phyloP scores from a whole-genome alignment of 2,888 invertebrate species.

The Laspeyria flexula region DNA sequence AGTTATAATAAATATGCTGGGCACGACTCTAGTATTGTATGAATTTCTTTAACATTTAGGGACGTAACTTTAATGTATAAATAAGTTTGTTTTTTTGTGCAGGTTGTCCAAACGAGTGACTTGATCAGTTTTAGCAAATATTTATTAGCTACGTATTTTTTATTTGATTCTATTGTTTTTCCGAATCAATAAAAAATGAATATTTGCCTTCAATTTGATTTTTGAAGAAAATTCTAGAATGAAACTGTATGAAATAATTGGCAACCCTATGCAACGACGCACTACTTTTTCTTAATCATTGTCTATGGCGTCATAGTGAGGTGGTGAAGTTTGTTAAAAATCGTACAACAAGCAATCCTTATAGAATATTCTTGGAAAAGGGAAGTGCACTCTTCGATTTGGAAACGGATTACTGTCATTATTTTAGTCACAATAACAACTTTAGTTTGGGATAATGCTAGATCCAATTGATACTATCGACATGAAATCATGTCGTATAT shows the following conservation, averaged over 20 bases:
- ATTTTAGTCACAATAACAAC: conserved; percentile 45
- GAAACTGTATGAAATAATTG: background rate
- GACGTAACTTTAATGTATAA: no score
- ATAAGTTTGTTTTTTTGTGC: no score
- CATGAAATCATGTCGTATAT: conserved; percentile 78
- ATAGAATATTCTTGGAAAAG: conserved; percentile 40
- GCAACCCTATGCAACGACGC: conserved; percentile 19
- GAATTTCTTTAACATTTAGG: no score
- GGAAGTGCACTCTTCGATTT: conserved; percentile 50
- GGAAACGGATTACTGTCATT: conserved; percentile 54
- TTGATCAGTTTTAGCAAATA: no score
- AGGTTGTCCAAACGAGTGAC: no score
- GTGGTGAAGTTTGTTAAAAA: conserved; percentile 34
- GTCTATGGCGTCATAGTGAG: conserved; percentile 47
- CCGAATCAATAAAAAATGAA: no score
- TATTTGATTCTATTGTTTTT: no score
- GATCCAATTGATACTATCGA: conserved; percentile 61
- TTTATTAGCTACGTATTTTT: no score
- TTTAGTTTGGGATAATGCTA: conserved; percentile 59
- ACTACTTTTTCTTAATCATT: conserved; percentile 24
- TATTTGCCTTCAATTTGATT: background rate
- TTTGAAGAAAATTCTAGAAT: conserved; percentile 6
- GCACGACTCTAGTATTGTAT: no score
- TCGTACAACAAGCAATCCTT: conserved; percentile 41
- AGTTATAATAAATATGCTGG: no score